Evolutionary conservation across 2,113 vertebrate genomes (phyloP).

Genomic region (Phylloscopus whistleri): DNA sequence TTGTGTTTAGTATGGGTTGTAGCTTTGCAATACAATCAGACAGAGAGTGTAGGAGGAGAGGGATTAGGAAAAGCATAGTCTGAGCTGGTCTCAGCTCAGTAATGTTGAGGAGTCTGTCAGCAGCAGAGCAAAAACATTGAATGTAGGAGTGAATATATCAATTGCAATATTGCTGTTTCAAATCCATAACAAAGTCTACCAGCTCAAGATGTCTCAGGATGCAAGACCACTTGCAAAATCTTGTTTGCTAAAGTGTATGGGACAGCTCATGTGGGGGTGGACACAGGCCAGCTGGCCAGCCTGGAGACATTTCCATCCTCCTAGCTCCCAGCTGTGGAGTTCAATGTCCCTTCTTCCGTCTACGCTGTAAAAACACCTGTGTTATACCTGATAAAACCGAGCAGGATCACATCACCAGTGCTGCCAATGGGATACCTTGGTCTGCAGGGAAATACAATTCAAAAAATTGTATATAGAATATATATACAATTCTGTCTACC

Average conservation of each 20-base stretch:
- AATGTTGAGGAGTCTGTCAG: background rate
- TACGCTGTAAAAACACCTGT: background rate
- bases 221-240: background rate
- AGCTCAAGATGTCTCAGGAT: background rate
- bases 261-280: rapidly evolving
- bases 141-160: background rate
- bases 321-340: background rate
- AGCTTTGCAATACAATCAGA: background rate
- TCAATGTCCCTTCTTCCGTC: background rate
- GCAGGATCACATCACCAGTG: background rate
- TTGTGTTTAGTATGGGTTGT: background rate
- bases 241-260: background rate
- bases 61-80: background rate
- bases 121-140: background rate
- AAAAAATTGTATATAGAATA: background rate
- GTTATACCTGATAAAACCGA: background rate
- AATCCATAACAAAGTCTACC: background rate
- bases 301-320: background rate
- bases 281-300: background rate
- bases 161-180: background rate
- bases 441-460: background rate
- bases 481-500: background rate
- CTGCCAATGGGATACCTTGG: background rate
- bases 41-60: background rate
- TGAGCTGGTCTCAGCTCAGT: background rate